Evolutionary conservation across 2,888 invertebrate species (phyloP), one percentile per base, ranked within the genome.

Genomic region (Troides aeacus): DNA sequence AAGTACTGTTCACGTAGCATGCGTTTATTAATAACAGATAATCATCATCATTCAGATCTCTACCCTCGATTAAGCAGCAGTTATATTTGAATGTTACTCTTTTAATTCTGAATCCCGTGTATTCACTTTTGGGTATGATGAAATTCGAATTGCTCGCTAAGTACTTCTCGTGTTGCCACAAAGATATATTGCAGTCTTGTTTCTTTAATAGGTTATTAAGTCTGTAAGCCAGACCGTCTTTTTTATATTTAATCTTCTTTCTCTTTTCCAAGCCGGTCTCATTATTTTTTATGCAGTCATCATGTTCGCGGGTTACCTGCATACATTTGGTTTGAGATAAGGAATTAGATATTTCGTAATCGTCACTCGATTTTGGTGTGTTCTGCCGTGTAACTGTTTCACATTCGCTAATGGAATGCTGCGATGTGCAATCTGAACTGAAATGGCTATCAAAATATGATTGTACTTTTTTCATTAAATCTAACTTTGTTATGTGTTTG

Each of bases 121-220:
- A 77, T 64, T 86, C 83, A 67, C 77, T 82, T 79, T 86, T 90
- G 0, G 91, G 89, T 24, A 91, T 83, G 1, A 88, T 74, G 75
- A 92, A 89, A 74, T 84, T 88, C 15, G 92, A 87, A 77, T 85
- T 87, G 73, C 81, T 84, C 1, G 92, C 93, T 72, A 93, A 80
- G 81, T 84, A 93, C 70, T 84, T 81, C 78, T 94, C 94, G 75
- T 94, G 93, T 79, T 93, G 88, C 94, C 94, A 94, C 66, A 94
- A 82, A 46, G 89, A 88, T 66, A 90, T 72, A 72, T 83, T 86
- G 0, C 90, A 86, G 68, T 83, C 89, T 78, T 92, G 92, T 78
- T 91, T 90, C 80, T 89, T 90, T 72, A 94, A 74, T 17, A 93
- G 78, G 57, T 76, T 80, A 74, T 89, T 85, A 24, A 94, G 76